Percentiles rank a stretch among this genome's conserved stretches.
phyloP scores from a whole-genome alignment of 1,140 invertebrate species.

The Hermatobates lingyangjiaoensis region DNA sequence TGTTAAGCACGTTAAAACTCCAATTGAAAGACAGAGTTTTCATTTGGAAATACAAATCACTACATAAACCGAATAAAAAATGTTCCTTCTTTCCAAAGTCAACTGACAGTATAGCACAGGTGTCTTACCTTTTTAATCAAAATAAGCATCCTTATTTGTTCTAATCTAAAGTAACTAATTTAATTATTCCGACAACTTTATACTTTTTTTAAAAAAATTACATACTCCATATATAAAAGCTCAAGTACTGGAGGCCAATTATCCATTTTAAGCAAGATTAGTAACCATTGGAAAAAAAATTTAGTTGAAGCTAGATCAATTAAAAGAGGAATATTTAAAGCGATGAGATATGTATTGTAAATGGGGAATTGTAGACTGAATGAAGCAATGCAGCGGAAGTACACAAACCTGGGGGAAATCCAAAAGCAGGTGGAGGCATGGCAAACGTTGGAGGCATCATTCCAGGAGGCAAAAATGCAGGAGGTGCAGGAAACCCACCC shows the following conservation, averaged over 20 bases:
- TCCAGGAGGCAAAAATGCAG: conserved; percentile 27
- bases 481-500: conserved; percentile 14
- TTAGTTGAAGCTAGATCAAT: not conserved
- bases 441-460: conserved; percentile 38
- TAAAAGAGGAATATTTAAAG: not conserved
- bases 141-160: too few relatives aligned
- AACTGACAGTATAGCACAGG: too few relatives aligned
- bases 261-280: not conserved
- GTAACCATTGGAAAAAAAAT: conserved; percentile 2
- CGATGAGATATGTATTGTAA: not conserved
- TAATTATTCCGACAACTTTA: too few relatives aligned
- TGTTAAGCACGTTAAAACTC: too few relatives aligned
- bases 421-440: conserved; percentile 56
- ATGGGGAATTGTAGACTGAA: not conserved
- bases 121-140: too few relatives aligned
- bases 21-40: too few relatives aligned
- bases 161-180: too few relatives aligned
- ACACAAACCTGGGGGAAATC: conserved; percentile 22
- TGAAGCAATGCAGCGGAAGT: not conserved
- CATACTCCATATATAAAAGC: not conserved
- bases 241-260: not conserved
- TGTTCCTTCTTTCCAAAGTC: too few relatives aligned
- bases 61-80: too few relatives aligned
- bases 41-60: too few relatives aligned
- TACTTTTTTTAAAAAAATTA: too few relatives aligned